Conservation (phyloP, 2,113 vertebrate genomes). For the Aramus guarauna region DNA sequence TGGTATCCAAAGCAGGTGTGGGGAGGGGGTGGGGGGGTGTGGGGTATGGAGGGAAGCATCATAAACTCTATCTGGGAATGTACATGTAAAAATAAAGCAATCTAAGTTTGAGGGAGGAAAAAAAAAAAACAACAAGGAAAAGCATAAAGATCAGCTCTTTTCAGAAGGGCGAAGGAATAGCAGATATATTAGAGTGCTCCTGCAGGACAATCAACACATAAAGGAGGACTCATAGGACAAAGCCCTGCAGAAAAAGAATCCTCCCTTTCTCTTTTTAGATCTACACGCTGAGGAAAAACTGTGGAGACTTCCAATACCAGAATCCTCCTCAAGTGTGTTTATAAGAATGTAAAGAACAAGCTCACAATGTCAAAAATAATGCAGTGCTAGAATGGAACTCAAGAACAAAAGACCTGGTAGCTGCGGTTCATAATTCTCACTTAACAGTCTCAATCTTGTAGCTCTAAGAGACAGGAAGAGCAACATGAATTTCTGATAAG, state of each 20-base stretch:
- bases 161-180: neutral
- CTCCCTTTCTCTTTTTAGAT: neutral
- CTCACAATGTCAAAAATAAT: neutral
- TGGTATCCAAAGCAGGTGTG: neutral
- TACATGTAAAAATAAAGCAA: neutral
- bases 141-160: neutral
- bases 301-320: neutral
- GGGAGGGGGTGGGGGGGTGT: no score
- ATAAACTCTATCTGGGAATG: neutral
- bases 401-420: neutral
- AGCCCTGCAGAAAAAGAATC: neutral
- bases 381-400: neutral
- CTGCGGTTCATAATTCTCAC: neutral
- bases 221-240: neutral
- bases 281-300: neutral
- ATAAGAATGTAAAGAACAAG: neutral
- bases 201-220: neutral
- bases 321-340: neutral
- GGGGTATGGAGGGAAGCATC: neutral
- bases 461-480: neutral
- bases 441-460: neutral
- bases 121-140: neutral
- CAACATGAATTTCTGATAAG: neutral
- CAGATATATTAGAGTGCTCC: neutral
- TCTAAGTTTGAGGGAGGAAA: neutral